phyloP scores from a whole-genome alignment of 2,113 vertebrate genomes.

The Regulus satrapa region DNA sequence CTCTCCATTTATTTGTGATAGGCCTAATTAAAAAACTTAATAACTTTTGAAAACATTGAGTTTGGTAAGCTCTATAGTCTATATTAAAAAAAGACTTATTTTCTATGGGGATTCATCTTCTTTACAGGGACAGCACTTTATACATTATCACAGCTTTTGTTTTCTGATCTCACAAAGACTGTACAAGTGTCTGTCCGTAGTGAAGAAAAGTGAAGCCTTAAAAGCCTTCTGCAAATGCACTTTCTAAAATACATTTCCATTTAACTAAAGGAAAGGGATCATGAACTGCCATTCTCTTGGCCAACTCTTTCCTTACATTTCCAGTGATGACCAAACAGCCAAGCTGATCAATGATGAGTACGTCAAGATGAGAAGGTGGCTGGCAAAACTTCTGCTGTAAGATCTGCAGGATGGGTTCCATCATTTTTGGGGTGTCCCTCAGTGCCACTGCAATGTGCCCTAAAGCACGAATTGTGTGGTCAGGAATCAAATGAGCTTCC shows the following conservation, averaged over 20 bases:
- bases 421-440: conserved; percentile 91
- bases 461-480: conserved; percentile 92
- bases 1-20: background rate
- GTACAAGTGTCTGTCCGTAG: background rate
- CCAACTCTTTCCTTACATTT: conserved; percentile 78
- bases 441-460: conserved; percentile 94
- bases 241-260: background rate
- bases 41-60: background rate
- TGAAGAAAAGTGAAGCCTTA: background rate
- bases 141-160: background rate
- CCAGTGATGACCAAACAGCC: conserved; percentile 97
- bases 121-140: background rate
- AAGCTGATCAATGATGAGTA: conserved; percentile 94
- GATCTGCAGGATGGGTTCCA: conserved; percentile 96
- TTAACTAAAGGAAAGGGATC: background rate
- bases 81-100: background rate
- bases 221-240: background rate
- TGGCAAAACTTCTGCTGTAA: conserved; percentile 98
- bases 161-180: background rate
- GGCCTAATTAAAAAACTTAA: background rate
- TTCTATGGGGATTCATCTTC: background rate
- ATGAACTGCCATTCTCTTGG: background rate
- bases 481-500: conserved; percentile 93
- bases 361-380: conserved; percentile 88
- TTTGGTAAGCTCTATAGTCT: rapidly evolving